Percentiles rank a stretch among this genome's conserved stretches.
phyloP scores from a whole-genome alignment of 2,888 invertebrate species.

The Apodemia zela region DNA sequence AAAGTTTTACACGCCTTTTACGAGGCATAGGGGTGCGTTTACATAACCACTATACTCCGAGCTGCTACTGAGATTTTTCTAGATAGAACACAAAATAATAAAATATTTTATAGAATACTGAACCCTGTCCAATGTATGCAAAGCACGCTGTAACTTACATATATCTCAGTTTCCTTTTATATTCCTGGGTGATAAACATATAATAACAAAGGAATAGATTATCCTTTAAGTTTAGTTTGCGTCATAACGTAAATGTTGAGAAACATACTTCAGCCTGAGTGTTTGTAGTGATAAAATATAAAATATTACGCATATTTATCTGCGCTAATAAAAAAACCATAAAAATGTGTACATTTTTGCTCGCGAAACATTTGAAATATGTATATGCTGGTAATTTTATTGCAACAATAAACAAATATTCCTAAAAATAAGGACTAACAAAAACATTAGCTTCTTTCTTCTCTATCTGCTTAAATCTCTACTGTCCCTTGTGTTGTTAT shows the following conservation, averaged over 20 bases:
- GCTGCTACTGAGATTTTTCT: too few species aligned
- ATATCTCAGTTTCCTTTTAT: not conserved
- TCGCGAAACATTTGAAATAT: not conserved
- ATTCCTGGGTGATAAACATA: not conserved
- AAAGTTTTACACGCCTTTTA: too few species aligned
- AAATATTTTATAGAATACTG: not conserved
- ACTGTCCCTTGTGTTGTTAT: too few species aligned
- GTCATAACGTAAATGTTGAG: slow-evolving; percentile 1
- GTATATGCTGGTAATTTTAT: not conserved
- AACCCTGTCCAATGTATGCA: not conserved
- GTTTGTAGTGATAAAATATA: slow-evolving; percentile 5
- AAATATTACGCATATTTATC: not conserved
- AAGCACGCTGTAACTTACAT: not conserved
- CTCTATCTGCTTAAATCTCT: too few species aligned
- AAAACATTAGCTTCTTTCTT: too few species aligned
- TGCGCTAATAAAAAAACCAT: not conserved
- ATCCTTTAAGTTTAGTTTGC: slow-evolving; percentile 1
- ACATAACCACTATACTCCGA: too few species aligned
- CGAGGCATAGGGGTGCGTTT: too few species aligned
- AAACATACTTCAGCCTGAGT: not conserved
- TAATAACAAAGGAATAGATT: slow-evolving; percentile 5
- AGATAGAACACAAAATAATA: not conserved
- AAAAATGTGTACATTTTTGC: not conserved
- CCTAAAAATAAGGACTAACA: not conserved
- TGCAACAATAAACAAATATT: not conserved